Percentiles rank a stretch among this genome's conserved stretches.
Evolutionary conservation across 2,888 invertebrate genomes (phyloP).

Genomic region (Acleris emargana): DNA sequence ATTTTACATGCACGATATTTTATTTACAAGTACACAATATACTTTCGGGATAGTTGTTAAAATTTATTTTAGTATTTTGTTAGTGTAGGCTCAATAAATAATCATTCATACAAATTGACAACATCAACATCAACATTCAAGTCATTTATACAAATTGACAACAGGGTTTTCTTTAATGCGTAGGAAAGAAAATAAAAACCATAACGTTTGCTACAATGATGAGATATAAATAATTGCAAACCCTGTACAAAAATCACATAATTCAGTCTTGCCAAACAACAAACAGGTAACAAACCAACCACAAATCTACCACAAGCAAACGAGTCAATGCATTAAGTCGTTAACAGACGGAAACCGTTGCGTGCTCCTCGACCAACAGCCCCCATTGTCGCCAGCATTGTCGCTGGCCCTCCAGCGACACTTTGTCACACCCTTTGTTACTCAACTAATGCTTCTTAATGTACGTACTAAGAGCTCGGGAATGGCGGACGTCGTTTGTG

Average conservation of each 20-base stretch:
- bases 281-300: not conserved
- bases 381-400: slow-evolving; percentile 61
- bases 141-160: too few relatives aligned
- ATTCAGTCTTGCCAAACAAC: not conserved
- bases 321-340: slow-evolving; percentile 70
- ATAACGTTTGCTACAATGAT: too few relatives aligned
- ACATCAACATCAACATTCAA: too few relatives aligned
- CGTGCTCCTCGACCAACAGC: slow-evolving; percentile 51
- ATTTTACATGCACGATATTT: slow-evolving; percentile 28
- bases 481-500: slow-evolving; percentile 60
- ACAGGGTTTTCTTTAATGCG: too few relatives aligned
- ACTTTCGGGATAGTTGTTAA: slow-evolving; percentile 7
- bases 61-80: not conserved
- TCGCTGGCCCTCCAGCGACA: slow-evolving; percentile 56
- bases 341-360: slow-evolving; percentile 60
- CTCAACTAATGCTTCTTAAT: slow-evolving; percentile 71
- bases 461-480: slow-evolving; percentile 58
- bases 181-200: too few relatives aligned
- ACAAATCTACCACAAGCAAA: slow-evolving; percentile 45
- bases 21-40: slow-evolving; percentile 5
- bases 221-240: too few relatives aligned
- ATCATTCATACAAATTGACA: too few relatives aligned
- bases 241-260: too few relatives aligned
- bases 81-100: too few relatives aligned
- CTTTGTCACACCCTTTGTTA: slow-evolving; percentile 75